Evolutionary conservation across 2,113 vertebrate genomes (phyloP).

Genomic region (Theristicus caerulescens): DNA sequence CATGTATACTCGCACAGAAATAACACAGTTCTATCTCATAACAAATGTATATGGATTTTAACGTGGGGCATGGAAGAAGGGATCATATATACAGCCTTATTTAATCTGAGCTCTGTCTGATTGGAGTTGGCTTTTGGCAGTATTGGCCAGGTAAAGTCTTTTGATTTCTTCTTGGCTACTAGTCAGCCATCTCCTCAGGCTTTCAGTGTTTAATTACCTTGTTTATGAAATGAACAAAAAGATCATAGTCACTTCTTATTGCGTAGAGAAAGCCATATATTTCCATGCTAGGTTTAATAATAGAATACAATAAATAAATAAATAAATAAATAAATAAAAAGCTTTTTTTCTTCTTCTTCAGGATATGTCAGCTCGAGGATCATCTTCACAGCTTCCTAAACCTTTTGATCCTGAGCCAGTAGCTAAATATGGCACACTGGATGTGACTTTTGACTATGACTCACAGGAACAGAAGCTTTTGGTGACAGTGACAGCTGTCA

Average conservation of each 20-base stretch:
- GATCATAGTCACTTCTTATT: neutral
- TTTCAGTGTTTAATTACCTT: neutral
- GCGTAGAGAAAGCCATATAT: neutral
- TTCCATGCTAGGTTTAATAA: constrained; percentile 26
- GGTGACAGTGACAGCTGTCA: constrained; percentile 92
- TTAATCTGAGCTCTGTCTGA: neutral
- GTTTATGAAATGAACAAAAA: constrained; percentile 1
- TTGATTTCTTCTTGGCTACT: neutral
- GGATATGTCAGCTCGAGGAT: constrained; percentile 92
- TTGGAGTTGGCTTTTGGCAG: neutral
- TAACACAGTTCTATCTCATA: neutral
- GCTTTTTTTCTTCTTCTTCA: constrained; percentile 58
- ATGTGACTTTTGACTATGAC: constrained; percentile 94
- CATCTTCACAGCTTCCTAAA: constrained; percentile 89
- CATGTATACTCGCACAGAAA: neutral
- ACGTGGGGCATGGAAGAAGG: neutral
- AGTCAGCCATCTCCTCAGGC: neutral
- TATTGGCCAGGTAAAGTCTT: neutral
- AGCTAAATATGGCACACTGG: constrained; percentile 92
- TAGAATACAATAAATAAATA: constrained; percentile 41
- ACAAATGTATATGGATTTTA: neutral
- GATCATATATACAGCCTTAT: neutral
- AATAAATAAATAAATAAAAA: constrained; percentile 49
- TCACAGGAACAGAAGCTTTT: constrained; percentile 91
- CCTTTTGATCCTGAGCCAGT: constrained; percentile 90